phyloP scores from a whole-genome alignment of 2,797 vertebrate species.

The Platalea minor region DNA sequence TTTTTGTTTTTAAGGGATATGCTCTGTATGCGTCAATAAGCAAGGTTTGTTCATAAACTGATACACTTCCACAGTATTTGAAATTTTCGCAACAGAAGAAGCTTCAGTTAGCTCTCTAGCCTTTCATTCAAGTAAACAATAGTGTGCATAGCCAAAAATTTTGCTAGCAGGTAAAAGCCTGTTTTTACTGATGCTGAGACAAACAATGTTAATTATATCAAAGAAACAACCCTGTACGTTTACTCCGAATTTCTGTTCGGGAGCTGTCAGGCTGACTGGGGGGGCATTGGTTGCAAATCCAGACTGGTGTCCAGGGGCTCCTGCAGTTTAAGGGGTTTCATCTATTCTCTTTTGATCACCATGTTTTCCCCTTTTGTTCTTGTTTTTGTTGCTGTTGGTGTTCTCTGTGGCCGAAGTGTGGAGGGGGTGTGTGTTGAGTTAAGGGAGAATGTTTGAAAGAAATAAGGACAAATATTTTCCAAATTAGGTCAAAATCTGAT shows the following conservation, averaged over 20 bases:
- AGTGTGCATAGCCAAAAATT: neutral
- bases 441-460: neutral
- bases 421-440: neutral
- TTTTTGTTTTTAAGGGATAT: neutral
- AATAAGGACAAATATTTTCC: constrained; percentile 21
- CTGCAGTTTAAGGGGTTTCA: neutral
- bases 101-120: neutral
- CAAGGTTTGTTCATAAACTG: neutral
- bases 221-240: neutral
- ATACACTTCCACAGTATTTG: neutral
- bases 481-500: neutral
- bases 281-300: neutral
- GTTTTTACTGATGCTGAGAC: constrained; percentile 18
- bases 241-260: neutral
- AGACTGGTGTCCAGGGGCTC: neutral
- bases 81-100: neutral
- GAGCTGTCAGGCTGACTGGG: neutral
- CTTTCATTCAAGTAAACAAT: constrained; percentile 19
- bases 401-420: neutral
- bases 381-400: neutral
- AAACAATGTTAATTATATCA: constrained; percentile 5
- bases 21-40: neutral
- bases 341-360: neutral
- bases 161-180: constrained; percentile 3
- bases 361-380: neutral